Percentiles rank a stretch among this genome's conserved stretches.
These are phyloP conservation scores for Uloborus diversus DNA, from an alignment of 1,140 invertebrate genomes.

Conservation along the genomic window DNA sequence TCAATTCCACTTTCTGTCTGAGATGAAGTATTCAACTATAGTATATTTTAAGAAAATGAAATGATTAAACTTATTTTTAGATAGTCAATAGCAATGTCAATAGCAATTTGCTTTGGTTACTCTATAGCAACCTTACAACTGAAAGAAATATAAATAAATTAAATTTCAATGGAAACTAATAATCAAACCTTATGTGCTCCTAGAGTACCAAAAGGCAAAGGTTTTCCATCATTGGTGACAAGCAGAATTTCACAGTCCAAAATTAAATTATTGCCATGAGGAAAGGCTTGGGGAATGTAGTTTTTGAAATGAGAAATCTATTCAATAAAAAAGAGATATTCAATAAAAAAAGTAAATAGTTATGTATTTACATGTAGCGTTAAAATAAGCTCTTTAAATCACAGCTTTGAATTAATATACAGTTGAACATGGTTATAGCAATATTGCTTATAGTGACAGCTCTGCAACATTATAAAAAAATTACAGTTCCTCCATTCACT, in stretches of 20 bases:
- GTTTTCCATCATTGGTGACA: conserved; percentile 84
- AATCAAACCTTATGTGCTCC: conserved; percentile 85
- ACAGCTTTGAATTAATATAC: background rate
- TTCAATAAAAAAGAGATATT: conserved; percentile 53
- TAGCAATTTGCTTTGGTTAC: no score
- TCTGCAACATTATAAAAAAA: conserved; percentile 1
- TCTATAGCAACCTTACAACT: background rate
- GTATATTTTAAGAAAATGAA: no score
- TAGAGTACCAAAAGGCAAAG: conserved; percentile 91
- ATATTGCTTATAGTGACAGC: conserved; percentile 1
- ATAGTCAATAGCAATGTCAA: no score
- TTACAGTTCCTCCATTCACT: no score
- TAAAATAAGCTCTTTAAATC: background rate
- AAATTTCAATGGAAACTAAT: no score
- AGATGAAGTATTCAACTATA: no score
- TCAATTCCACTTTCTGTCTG: no score
- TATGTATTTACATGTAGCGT: background rate
- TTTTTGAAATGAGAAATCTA: conserved; percentile 81
- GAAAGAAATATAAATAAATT: no score
- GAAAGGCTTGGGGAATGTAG: conserved; percentile 88
- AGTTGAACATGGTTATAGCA: background rate
- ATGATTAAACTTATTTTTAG: no score
- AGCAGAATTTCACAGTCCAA: conserved; percentile 92
- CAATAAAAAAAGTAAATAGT: background rate
- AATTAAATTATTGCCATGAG: conserved; percentile 83